These are phyloP conservation scores for Enoplosus armatus DNA, from an alignment of 2,797 vertebrate genomes.

Conservation along the genomic window DNA sequence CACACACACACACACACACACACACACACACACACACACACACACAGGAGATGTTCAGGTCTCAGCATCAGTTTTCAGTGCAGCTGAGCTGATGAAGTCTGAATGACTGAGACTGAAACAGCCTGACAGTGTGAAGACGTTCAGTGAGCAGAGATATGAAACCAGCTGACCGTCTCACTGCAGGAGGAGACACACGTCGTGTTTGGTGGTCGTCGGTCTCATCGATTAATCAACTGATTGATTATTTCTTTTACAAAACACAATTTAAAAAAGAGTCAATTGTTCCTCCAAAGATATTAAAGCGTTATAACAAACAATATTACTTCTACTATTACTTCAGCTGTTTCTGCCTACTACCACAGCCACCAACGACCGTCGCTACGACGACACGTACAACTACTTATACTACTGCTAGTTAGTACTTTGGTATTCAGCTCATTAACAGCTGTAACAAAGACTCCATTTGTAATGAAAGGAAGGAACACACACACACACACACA, in stretches of 20 bases:
- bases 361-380: background rate
- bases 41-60: slow-evolving; percentile 2
- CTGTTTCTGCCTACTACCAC: background rate
- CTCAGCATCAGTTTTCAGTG: slow-evolving; percentile 44
- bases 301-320: background rate
- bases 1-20: slow-evolving; percentile 26
- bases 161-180: too few species aligned
- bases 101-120: too few species aligned
- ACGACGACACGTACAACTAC: background rate
- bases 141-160: background rate
- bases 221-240: too few species aligned
- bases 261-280: too few species aligned
- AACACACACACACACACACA: slow-evolving; percentile 31
- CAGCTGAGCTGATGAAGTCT: slow-evolving; percentile 2
- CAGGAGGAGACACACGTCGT: too few species aligned
- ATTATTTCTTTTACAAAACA: background rate
- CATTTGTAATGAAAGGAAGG: slow-evolving; percentile 17
- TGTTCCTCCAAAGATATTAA: background rate
- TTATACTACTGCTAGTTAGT: background rate
- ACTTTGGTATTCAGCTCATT: slow-evolving; percentile 5
- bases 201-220: too few species aligned
- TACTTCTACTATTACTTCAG: background rate
- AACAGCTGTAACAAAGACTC: slow-evolving; percentile 9
- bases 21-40: slow-evolving; percentile 15
- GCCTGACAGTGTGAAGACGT: too few species aligned